These are phyloP conservation scores for Thunnus thynnus DNA, from an alignment of 2,113 vertebrate genomes.

Conservation along the genomic window DNA sequence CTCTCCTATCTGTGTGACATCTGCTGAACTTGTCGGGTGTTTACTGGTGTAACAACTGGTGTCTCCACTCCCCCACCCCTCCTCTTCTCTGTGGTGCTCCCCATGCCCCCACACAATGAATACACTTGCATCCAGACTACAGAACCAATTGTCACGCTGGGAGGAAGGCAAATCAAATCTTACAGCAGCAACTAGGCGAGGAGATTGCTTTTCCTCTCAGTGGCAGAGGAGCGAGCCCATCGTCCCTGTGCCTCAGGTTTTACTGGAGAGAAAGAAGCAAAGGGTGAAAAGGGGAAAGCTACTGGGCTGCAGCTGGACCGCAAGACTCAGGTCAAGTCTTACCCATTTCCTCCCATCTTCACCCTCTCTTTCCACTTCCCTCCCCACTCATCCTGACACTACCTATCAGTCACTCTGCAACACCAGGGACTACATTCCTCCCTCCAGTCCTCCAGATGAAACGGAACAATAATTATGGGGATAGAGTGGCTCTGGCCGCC, in stretches of 20 bases:
- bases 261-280: conserved; percentile 63
- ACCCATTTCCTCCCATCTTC: conserved; percentile 69
- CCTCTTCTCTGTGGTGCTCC: conserved; percentile 56
- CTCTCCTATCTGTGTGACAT: conserved; percentile 76
- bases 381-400: conserved; percentile 64
- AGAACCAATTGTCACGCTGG: conserved; percentile 84
- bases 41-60: conserved; percentile 79
- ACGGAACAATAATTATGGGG: conserved; percentile 82
- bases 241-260: conserved; percentile 59
- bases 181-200: conserved; percentile 81
- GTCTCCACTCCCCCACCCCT: conserved; percentile 57
- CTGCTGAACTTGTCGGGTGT: conserved; percentile 79
- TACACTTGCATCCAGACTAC: conserved; percentile 82
- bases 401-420: conserved; percentile 72
- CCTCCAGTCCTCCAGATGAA: conserved; percentile 76
- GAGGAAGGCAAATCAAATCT: conserved; percentile 87
- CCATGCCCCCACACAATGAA: conserved; percentile 77
- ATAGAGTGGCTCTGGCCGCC: conserved; percentile 79
- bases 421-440: conserved; percentile 67
- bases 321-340: conserved; percentile 72
- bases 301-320: conserved; percentile 54
- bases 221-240: conserved; percentile 61
- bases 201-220: conserved; percentile 86
- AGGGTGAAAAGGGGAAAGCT: conserved; percentile 65
- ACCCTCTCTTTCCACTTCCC: conserved; percentile 46